These are phyloP conservation scores for Pipistrellus pipistrellus DNA, from an alignment of 2,797 vertebrate species.

Conservation along the genomic window DNA sequence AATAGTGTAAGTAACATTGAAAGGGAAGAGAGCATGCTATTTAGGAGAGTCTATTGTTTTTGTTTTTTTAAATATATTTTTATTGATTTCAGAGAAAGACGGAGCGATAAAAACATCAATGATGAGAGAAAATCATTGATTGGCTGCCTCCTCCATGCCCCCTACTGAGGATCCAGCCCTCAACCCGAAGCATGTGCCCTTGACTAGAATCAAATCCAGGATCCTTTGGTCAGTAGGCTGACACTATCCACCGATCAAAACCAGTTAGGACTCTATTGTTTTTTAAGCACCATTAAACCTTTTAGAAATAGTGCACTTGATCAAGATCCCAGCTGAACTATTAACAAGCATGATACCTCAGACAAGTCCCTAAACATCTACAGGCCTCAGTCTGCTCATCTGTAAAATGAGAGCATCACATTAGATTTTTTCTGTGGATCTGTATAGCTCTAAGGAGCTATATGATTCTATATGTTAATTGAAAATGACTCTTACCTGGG, in stretches of 20 bases:
- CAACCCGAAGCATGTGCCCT: too few species aligned
- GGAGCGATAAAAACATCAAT: too few species aligned
- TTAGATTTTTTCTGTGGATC: constrained; percentile 18
- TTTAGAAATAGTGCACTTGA: constrained; percentile 32
- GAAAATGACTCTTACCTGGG: constrained; percentile 30
- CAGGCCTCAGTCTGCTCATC: constrained; percentile 59
- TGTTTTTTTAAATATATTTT: background rate
- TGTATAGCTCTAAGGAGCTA: background rate
- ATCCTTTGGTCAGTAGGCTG: too few species aligned
- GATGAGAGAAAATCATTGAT: too few species aligned
- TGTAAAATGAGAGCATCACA: constrained; percentile 61
- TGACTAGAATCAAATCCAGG: too few species aligned
- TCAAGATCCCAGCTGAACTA: background rate
- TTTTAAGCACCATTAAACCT: constrained; percentile 7
- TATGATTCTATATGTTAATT: background rate
- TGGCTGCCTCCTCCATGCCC: too few species aligned
- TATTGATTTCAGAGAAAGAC: too few species aligned
- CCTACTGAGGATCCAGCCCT: too few species aligned
- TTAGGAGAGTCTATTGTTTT: background rate
- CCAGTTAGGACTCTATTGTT: background rate
- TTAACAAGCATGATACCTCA: constrained; percentile 29
- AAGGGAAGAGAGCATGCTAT: background rate
- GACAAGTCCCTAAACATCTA: background rate
- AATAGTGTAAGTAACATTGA: background rate
- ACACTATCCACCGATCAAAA: too few species aligned